Conservation (phyloP, 2,888 invertebrate genomes). For the Tenthredo notha region DNA sequence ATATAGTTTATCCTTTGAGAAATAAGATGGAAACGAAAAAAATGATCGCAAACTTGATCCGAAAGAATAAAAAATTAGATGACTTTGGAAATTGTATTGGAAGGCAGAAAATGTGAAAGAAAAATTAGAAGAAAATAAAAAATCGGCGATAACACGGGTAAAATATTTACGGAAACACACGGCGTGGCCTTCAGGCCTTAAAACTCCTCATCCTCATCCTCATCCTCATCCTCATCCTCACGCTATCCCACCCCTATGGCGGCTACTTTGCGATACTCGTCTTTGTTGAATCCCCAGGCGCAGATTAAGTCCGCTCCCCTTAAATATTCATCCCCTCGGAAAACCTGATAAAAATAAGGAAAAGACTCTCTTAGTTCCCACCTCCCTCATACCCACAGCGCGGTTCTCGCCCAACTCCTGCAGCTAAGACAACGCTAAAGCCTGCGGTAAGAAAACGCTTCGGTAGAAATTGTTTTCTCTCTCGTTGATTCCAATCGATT, state of each 20-base stretch:
- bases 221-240: constrained; percentile 43
- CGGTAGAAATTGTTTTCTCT: constrained; percentile 45
- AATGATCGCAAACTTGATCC: neutral
- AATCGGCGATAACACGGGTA: constrained; percentile 64
- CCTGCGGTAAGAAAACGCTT: constrained; percentile 45
- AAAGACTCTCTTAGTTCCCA: constrained; percentile 64
- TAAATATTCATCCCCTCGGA: constrained; percentile 82
- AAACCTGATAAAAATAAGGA: constrained; percentile 81
- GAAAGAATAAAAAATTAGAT: neutral
- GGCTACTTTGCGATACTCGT: constrained; percentile 70
- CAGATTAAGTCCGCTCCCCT: constrained; percentile 82
- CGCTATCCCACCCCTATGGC: constrained; percentile 40
- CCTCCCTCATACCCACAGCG: constrained; percentile 57
- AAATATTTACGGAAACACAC: constrained; percentile 69
- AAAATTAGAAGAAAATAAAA: neutral
- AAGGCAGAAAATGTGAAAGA: neutral
- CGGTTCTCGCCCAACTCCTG: neutral
- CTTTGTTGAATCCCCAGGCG: constrained; percentile 79
- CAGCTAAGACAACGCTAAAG: constrained; percentile 37
- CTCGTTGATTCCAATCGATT: constrained; percentile 39
- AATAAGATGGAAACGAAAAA: neutral
- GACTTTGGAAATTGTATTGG: neutral
- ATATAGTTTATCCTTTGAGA: neutral
- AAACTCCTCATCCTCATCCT: constrained; percentile 30
- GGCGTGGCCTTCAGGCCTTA: constrained; percentile 52